These are phyloP conservation scores for Casuarius casuarius DNA, from an alignment of 2,113 vertebrate species.

Conservation along the genomic window DNA sequence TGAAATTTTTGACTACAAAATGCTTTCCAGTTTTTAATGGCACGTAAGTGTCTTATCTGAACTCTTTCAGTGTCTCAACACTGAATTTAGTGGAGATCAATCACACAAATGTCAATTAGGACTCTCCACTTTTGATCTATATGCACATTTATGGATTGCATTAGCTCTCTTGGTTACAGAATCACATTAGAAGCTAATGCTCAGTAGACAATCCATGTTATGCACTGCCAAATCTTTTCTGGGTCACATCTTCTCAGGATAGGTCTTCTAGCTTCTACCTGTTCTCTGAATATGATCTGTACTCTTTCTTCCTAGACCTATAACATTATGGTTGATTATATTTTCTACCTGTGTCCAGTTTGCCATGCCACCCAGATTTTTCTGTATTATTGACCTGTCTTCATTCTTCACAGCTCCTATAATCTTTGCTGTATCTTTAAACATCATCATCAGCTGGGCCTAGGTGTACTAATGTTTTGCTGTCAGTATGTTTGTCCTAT, in stretches of 20 bases:
- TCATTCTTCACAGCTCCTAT: background rate
- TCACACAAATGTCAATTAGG: background rate
- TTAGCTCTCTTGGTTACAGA: background rate
- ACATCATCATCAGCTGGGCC: background rate
- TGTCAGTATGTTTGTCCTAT: background rate
- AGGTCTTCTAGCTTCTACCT: background rate
- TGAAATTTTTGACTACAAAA: background rate
- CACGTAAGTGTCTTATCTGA: background rate
- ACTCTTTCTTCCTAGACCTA: background rate
- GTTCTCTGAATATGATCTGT: background rate
- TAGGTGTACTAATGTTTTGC: background rate
- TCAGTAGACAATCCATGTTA: background rate
- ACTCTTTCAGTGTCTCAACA: background rate
- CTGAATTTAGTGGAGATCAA: background rate
- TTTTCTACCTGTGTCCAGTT: background rate
- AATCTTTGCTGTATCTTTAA: background rate
- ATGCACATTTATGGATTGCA: background rate
- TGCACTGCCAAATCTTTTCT: background rate
- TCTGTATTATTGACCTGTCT: background rate
- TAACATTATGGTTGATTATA: background rate
- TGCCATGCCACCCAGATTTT: background rate
- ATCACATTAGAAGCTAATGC: background rate
- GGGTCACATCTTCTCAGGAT: background rate
- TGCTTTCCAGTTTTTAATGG: background rate
- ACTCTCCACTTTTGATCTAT: background rate